Conservation (phyloP, 2,113 vertebrate species). For the Podarcis cretensis region DNA sequence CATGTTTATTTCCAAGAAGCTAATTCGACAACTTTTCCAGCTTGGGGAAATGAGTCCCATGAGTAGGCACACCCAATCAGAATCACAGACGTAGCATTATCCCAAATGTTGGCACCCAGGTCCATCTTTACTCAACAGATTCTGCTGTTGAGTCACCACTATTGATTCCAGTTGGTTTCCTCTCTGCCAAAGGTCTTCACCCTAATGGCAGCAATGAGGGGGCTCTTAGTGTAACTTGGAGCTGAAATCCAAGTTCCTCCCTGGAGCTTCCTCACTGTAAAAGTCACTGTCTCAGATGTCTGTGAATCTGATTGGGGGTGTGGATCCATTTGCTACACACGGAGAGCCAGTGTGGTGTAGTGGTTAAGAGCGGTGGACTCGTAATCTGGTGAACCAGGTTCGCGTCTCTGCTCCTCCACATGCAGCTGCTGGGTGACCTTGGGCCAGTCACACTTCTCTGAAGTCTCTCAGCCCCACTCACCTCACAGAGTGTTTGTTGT, state of each 20-base stretch:
- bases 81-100: neutral
- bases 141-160: neutral
- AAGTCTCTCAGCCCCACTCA: too few relatives aligned
- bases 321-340: too few relatives aligned
- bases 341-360: too few relatives aligned
- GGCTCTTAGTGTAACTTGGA: neutral
- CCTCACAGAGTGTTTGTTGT: too few relatives aligned
- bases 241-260: neutral
- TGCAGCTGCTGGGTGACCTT: too few relatives aligned
- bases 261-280: neutral
- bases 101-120: neutral
- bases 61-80: neutral
- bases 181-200: neutral
- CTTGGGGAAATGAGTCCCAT: neutral
- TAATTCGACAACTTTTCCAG: neutral
- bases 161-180: too few relatives aligned
- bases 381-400: too few relatives aligned
- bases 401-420: too few relatives aligned
- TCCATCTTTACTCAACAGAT: neutral
- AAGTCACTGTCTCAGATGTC: neutral
- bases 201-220: neutral
- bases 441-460: too few relatives aligned
- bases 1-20: neutral
- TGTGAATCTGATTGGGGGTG: neutral
- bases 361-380: too few relatives aligned